phyloP scores from a whole-genome alignment of 2,888 invertebrate species.

The Conomelus anceps region DNA sequence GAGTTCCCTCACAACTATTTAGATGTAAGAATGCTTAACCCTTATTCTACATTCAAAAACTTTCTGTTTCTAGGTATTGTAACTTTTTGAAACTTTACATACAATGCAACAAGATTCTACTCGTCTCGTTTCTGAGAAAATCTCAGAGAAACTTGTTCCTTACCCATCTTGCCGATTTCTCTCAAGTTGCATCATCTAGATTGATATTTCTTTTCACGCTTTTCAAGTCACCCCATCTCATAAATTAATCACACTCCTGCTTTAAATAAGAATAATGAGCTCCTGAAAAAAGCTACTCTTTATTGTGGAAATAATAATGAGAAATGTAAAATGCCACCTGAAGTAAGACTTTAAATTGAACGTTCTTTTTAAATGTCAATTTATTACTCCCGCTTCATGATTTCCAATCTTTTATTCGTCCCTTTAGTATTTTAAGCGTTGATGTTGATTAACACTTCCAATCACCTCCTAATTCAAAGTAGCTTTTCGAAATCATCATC shows the following conservation, averaged over 20 bases:
- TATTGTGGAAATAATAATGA: background rate
- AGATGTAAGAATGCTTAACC: background rate
- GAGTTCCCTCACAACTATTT: background rate
- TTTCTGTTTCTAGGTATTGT: background rate
- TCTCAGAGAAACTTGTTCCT: background rate
- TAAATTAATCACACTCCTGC: background rate
- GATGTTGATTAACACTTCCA: background rate
- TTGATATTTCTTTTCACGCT: background rate
- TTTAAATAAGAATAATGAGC: too few species aligned
- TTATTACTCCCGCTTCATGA: background rate
- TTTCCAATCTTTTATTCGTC: background rate
- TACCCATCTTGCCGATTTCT: background rate
- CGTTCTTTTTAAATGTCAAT: background rate
- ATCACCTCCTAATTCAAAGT: background rate
- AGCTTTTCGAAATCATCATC: background rate
- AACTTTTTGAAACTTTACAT: background rate
- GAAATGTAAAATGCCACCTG: background rate
- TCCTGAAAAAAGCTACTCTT: background rate
- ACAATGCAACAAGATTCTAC: background rate
- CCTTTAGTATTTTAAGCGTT: background rate
- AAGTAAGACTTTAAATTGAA: background rate
- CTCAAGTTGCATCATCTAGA: background rate
- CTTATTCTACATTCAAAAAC: background rate
- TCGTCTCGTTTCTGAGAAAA: too few species aligned
- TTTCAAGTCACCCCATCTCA: background rate